These are phyloP conservation scores for Parazoanthus darwini DNA, from an alignment of 92 coral and sea anemone genomes.

Conservation along the genomic window DNA sequence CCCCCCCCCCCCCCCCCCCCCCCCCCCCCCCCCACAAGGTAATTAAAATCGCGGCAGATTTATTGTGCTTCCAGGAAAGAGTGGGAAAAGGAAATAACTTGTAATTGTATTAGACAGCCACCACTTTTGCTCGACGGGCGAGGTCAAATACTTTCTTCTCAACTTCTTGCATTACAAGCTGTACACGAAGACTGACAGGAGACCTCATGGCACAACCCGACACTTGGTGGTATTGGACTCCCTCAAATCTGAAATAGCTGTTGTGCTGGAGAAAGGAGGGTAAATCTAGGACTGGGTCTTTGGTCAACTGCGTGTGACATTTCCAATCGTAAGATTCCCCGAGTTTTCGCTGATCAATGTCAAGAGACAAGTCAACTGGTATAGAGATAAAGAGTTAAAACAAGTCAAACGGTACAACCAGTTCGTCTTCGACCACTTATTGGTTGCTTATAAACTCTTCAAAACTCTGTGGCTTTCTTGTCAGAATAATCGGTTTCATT, in stretches of 20 bases:
- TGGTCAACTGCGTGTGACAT: background rate
- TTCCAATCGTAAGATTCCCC: background rate
- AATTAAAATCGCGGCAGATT: too few relatives aligned
- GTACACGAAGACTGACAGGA: constrained; percentile 16
- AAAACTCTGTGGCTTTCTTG: background rate
- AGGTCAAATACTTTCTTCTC: constrained; percentile 23
- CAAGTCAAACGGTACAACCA: constrained; percentile 16
- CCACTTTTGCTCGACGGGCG: constrained; percentile 24
- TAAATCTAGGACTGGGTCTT: background rate
- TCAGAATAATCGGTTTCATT: background rate
- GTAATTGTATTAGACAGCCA: too few relatives aligned
- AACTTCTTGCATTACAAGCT: constrained; percentile 26
- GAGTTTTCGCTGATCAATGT: background rate
- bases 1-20: too few relatives aligned
- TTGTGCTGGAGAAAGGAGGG: background rate
- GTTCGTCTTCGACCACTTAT: background rate
- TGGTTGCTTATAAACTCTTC: background rate
- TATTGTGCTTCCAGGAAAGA: too few relatives aligned
- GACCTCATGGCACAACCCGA: background rate
- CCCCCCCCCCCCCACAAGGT: too few relatives aligned
- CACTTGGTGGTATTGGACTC: background rate
- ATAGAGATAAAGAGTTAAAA: background rate
- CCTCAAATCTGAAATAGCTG: constrained; percentile 13
- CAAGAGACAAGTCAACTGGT: background rate
- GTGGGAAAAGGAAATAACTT: too few relatives aligned